Conservation (phyloP, 2,888 invertebrate genomes). For the Noctua pronuba region DNA sequence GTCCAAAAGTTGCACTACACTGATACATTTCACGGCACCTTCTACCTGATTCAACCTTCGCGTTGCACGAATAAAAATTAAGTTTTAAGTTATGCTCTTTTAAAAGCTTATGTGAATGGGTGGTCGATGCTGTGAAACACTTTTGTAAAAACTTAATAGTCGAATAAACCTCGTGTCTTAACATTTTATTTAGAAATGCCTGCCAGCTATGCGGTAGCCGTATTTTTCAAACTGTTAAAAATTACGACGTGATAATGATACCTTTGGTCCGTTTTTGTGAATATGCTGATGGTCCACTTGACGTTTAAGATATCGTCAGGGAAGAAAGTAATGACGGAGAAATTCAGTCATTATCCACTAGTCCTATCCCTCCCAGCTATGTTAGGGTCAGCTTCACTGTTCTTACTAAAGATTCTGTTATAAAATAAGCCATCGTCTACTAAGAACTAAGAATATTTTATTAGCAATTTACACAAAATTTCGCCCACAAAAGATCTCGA, state of each 20-base stretch:
- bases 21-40: slow-evolving; percentile 88
- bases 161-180: slow-evolving; percentile 48
- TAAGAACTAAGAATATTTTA: slow-evolving; percentile 42
- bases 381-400: background rate
- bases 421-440: slow-evolving; percentile 32
- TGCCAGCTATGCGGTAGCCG: slow-evolving; percentile 37
- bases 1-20: slow-evolving; percentile 88
- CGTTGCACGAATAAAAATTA: slow-evolving; percentile 77
- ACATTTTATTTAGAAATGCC: slow-evolving; percentile 55
- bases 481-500: slow-evolving; percentile 37
- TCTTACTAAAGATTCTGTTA: background rate
- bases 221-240: slow-evolving; percentile 39
- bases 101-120: slow-evolving; percentile 76
- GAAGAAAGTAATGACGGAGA: no score
- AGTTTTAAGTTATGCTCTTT: slow-evolving; percentile 74
- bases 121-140: slow-evolving; percentile 79
- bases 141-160: slow-evolving; percentile 72
- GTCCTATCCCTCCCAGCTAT: background rate
- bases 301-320: background rate
- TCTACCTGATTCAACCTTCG: slow-evolving; percentile 86
- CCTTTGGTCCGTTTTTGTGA: background rate
- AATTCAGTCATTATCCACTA: background rate
- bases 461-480: slow-evolving; percentile 64
- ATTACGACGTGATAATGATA: slow-evolving; percentile 14
- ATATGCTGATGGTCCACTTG: background rate